phyloP scores from a whole-genome alignment of 2,113 vertebrate species.

The Perca fluviatilis region DNA sequence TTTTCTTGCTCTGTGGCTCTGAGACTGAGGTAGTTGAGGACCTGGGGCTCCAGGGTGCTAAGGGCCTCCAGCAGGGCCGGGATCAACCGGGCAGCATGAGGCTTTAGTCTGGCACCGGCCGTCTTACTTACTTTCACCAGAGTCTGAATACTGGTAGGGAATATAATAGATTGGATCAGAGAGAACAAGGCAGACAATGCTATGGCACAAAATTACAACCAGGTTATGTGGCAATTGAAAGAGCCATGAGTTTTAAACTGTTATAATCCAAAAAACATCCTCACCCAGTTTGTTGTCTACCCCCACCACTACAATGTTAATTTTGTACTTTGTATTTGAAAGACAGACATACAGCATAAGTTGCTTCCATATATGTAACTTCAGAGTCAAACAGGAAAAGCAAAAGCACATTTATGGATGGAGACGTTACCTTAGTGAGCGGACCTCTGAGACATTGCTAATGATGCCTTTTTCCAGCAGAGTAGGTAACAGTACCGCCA shows the following conservation, averaged over 20 bases:
- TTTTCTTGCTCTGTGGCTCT: constrained; percentile 98
- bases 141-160: constrained; percentile 90
- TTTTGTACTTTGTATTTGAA: background rate
- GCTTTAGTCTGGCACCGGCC: constrained; percentile 93
- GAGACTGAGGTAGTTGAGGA: constrained; percentile 98
- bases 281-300: background rate
- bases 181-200: background rate
- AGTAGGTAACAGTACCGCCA: constrained; percentile 93
- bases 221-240: background rate
- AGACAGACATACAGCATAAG: background rate
- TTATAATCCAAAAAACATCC: background rate
- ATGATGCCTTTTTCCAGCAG: constrained; percentile 96
- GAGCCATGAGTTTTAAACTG: background rate
- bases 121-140: constrained; percentile 98
- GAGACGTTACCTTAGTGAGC: constrained; percentile 90
- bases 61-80: constrained; percentile 95
- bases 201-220: background rate
- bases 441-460: constrained; percentile 94
- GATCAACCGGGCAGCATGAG: constrained; percentile 93
- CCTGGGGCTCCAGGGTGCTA: constrained; percentile 95
- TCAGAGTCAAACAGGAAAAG: background rate
- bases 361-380: background rate
- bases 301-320: background rate
- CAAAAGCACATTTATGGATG: background rate
- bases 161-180: background rate